Conservation (phyloP, 2,113 vertebrate genomes). For the Stegastes partitus region DNA sequence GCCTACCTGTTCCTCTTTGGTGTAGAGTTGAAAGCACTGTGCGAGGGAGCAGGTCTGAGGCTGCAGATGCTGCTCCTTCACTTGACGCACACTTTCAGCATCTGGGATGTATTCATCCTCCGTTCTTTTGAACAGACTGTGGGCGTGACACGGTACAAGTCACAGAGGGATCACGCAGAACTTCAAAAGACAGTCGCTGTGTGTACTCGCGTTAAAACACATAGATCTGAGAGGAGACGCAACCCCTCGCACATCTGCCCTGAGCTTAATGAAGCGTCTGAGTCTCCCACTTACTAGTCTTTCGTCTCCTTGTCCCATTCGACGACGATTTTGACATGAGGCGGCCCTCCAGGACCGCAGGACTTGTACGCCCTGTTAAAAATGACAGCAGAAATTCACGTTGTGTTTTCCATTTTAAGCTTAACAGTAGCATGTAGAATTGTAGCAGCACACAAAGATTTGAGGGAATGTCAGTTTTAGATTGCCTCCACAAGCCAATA, state of each 20-base stretch:
- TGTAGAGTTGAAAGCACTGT: conserved; percentile 99
- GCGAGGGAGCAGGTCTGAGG: conserved; percentile 96
- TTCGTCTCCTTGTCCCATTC: conserved; percentile 99
- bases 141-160: conserved; percentile 30
- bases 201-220: background rate
- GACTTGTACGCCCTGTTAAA: conserved; percentile 91
- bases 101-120: conserved; percentile 98
- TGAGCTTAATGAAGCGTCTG: background rate
- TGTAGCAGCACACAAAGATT: background rate
- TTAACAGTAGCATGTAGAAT: background rate
- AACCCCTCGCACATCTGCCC: conserved; percentile 7
- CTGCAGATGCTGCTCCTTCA: conserved; percentile 94
- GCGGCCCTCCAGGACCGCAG: conserved; percentile 94
- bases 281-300: conserved; percentile 91
- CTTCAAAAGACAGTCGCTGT: conserved; percentile 12
- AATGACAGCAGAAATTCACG: background rate
- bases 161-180: conserved; percentile 36
- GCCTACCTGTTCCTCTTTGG: conserved; percentile 98
- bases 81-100: conserved; percentile 94
- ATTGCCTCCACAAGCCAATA: too few relatives aligned
- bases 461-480: too few relatives aligned
- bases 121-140: conserved; percentile 94
- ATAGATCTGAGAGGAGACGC: conserved; percentile 3
- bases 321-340: conserved; percentile 97
- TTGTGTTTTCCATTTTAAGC: conserved; percentile 1